These are phyloP conservation scores for Formicarius rufipectus DNA, from an alignment of 2,113 vertebrate species.

Conservation along the genomic window DNA sequence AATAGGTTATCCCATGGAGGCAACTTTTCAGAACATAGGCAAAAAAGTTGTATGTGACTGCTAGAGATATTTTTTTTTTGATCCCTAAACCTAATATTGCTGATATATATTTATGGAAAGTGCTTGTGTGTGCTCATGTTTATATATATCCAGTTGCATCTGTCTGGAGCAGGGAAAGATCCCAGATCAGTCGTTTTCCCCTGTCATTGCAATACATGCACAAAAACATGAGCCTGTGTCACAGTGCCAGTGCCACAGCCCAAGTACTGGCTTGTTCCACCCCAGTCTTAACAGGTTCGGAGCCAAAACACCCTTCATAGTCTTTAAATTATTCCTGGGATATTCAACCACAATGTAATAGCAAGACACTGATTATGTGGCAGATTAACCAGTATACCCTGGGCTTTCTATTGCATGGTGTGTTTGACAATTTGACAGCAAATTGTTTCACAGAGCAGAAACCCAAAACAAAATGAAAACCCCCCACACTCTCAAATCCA, in stretches of 20 bases:
- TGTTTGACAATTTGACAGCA: background rate
- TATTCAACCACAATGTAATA: background rate
- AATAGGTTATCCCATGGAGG: background rate
- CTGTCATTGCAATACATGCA: background rate
- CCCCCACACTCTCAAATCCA: accelerated
- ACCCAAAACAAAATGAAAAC: background rate
- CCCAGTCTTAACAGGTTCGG: background rate
- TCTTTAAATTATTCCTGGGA: background rate
- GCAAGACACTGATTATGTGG: background rate
- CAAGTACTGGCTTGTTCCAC: background rate
- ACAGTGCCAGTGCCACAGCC: background rate
- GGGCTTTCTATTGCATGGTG: background rate
- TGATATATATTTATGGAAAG: background rate
- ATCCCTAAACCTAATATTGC: background rate
- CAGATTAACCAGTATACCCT: background rate
- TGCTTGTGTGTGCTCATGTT: background rate
- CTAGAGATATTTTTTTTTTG: background rate
- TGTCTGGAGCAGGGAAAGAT: background rate
- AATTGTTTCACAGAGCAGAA: background rate
- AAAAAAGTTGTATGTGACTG: background rate
- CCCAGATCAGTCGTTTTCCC: background rate
- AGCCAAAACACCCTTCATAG: background rate
- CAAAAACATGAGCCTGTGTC: accelerated
- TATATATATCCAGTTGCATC: background rate
- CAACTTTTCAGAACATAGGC: accelerated